Conservation (phyloP, 2,113 vertebrate genomes). For the Myodes glareolus region DNA sequence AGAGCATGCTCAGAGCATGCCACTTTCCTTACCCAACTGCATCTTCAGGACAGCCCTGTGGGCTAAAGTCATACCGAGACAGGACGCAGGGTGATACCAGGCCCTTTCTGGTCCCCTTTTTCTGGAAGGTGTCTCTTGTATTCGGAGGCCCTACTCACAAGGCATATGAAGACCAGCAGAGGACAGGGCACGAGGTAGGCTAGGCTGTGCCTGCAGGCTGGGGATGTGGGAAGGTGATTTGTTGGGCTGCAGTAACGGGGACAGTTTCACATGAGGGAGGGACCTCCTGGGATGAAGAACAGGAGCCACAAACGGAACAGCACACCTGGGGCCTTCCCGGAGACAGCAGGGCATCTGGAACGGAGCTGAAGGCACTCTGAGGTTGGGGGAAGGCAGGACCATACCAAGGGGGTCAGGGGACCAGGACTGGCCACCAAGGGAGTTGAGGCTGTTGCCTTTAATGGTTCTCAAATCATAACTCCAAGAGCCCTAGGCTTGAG, state of each 20-base stretch:
- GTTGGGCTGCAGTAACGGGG: not conserved
- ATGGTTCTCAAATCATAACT: not conserved
- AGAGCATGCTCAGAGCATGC: not conserved
- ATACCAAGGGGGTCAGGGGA: accelerated
- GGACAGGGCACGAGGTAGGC: not conserved
- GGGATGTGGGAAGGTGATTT: not conserved
- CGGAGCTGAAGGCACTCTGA: not conserved
- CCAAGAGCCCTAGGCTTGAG: not conserved
- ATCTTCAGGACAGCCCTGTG: not conserved
- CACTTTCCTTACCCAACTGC: not conserved
- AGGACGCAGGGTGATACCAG: too few relatives aligned
- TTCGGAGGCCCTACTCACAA: not conserved
- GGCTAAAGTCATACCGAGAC: accelerated
- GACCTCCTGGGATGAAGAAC: too few relatives aligned
- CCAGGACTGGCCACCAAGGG: not conserved
- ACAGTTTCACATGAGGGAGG: not conserved
- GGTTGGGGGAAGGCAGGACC: not conserved
- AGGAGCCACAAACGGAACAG: not conserved
- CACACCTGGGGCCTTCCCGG: not conserved
- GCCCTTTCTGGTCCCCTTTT: not conserved
- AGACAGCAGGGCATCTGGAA: not conserved
- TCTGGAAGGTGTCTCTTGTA: not conserved
- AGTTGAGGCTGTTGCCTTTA: not conserved
- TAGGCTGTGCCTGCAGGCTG: not conserved
- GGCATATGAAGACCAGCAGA: not conserved